Percentiles rank a stretch among this genome's conserved stretches.
These are phyloP conservation scores for Leptothorax acervorum DNA, from an alignment of 2,888 invertebrate species.

Conservation along the genomic window DNA sequence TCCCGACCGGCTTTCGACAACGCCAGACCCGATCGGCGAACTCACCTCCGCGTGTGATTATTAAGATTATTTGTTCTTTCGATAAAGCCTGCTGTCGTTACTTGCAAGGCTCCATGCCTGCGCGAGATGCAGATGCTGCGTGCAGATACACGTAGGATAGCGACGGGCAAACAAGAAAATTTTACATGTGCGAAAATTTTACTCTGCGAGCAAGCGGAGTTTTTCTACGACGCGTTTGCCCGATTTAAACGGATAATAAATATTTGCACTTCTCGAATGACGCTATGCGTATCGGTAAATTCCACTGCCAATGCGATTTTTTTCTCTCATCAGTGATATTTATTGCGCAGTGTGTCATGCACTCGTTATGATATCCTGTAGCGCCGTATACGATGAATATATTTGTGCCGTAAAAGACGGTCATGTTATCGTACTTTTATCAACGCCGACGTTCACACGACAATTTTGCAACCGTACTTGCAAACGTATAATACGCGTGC, in stretches of 20 bases:
- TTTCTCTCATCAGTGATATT: conserved; percentile 58
- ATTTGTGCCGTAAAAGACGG: conserved; percentile 41
- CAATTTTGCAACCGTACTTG: conserved; percentile 61
- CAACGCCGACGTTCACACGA: conserved; percentile 51
- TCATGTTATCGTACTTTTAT: conserved; percentile 59
- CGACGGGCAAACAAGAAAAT: conserved; percentile 4
- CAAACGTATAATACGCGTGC: conserved; percentile 44
- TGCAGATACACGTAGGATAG: conserved; percentile 28
- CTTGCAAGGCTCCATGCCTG: background rate
- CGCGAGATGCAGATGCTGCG: conserved; percentile 28
- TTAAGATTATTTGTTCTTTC: conserved; percentile 36
- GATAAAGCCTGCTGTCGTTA: conserved; percentile 43
- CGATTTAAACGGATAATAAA: conserved; percentile 36
- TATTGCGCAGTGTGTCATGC: conserved; percentile 54
- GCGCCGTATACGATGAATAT: conserved; percentile 36
- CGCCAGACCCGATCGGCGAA: conserved; percentile 32
- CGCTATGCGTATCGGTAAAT: conserved; percentile 50
- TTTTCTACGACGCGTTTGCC: conserved; percentile 2
- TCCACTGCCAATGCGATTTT: conserved; percentile 19
- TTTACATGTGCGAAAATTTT: background rate
- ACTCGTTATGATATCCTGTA: conserved; percentile 45
- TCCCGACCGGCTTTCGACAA: conserved; percentile 61
- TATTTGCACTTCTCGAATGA: conserved; percentile 32
- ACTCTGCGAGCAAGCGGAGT: background rate
- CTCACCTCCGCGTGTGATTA: conserved; percentile 35